Conservation (phyloP, 2,888 invertebrate genomes). For the Boloria selene region DNA sequence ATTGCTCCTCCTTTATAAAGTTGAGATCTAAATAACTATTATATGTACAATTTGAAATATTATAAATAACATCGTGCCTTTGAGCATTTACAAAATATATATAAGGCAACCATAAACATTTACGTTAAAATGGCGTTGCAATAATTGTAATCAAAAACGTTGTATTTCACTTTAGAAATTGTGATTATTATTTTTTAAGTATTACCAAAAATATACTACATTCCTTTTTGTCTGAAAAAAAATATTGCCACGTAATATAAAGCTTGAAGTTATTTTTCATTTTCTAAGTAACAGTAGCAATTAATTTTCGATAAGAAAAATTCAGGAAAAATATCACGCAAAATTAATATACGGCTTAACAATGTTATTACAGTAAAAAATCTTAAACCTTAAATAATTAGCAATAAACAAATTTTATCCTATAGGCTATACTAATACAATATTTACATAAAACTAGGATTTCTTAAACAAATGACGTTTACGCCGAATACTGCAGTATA, state of each 20-base stretch:
- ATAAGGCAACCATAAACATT: conserved; percentile 28
- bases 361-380: background rate
- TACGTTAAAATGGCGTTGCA: conserved; percentile 20
- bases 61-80: conserved; percentile 13
- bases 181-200: too few relatives aligned
- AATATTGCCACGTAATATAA: too few relatives aligned
- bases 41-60: conserved; percentile 36
- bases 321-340: too few relatives aligned
- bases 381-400: background rate
- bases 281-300: too few relatives aligned
- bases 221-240: too few relatives aligned
- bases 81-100: conserved; percentile 29
- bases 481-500: conserved; percentile 31
- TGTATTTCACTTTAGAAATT: background rate
- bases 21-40: conserved; percentile 52
- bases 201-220: too few relatives aligned
- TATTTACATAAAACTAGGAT: conserved; percentile 21
- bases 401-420: conserved; percentile 1
- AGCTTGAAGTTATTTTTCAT: too few relatives aligned
- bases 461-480: conserved; percentile 24
- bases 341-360: too few relatives aligned
- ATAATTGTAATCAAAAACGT: background rate
- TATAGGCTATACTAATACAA: background rate
- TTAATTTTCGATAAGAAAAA: too few relatives aligned
- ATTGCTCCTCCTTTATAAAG: conserved; percentile 78